phyloP scores from a whole-genome alignment of 2,888 invertebrate genomes.

The Scaptomyza tumidula region DNA sequence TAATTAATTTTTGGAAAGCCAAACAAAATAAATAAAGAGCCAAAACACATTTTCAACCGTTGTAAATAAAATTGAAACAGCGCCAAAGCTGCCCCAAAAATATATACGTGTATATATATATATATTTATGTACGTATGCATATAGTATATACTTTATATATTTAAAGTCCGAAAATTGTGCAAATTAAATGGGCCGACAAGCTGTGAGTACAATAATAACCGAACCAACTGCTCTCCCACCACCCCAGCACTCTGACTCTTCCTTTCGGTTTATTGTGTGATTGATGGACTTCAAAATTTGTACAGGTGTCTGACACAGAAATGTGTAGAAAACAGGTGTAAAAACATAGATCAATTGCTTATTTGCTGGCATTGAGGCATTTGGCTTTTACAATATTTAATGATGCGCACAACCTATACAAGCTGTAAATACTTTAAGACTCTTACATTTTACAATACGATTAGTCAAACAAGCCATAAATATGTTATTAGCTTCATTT shows the following conservation, averaged over 20 bases:
- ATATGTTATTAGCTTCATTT: too few species aligned
- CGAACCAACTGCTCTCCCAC: too few species aligned
- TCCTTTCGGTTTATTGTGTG: neutral
- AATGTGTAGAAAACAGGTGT: constrained; percentile 6
- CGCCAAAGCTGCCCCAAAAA: neutral
- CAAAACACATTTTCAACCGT: constrained; percentile 45
- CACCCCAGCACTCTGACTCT: neutral
- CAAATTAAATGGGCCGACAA: constrained; percentile 27
- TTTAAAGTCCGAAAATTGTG: constrained; percentile 22
- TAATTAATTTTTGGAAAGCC: constrained; percentile 70
- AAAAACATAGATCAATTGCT: neutral
- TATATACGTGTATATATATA: too few species aligned
- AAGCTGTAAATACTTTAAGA: neutral
- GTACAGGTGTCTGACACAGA: constrained; percentile 12
- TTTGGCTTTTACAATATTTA: neutral
- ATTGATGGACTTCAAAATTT: constrained; percentile 16
- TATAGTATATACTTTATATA: neutral
- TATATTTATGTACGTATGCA: neutral
- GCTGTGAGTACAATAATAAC: too few species aligned
- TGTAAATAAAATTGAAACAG: constrained; percentile 42
- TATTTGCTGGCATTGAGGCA: neutral
- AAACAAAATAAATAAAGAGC: constrained; percentile 65
- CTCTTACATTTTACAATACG: too few species aligned
- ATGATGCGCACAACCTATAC: neutral
- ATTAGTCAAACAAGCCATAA: too few species aligned